Conservation (phyloP, 2,888 invertebrate genomes). For the Prosopocoilus inquinatus region DNA sequence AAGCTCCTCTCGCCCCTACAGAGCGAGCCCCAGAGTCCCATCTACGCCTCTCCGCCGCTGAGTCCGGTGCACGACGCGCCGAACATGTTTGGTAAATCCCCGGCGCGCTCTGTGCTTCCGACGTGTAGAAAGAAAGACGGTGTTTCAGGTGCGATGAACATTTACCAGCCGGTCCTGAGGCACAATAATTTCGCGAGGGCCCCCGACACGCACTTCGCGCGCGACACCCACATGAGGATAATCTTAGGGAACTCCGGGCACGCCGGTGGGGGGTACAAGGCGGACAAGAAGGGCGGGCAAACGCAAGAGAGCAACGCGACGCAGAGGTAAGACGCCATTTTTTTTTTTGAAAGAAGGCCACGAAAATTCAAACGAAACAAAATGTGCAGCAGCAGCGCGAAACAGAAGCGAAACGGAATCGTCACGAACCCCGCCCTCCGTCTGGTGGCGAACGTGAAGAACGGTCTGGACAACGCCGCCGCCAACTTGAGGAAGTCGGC, state of each 20-base stretch:
- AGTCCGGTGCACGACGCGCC: constrained; percentile 53
- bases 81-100: constrained; percentile 45
- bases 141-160: constrained; percentile 44
- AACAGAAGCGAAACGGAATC: constrained; percentile 79
- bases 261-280: constrained; percentile 18
- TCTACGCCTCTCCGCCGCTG: constrained; percentile 68
- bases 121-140: background rate
- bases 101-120: background rate
- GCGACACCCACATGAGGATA: constrained; percentile 91
- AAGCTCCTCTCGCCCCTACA: constrained; percentile 60
- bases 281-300: constrained; percentile 36
- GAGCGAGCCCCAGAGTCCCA: constrained; percentile 69
- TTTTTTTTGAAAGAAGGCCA: background rate
- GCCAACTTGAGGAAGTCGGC: constrained; percentile 63
- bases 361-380: background rate
- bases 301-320: constrained; percentile 21
- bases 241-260: constrained; percentile 58
- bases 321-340: constrained; percentile 6
- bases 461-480: constrained; percentile 66
- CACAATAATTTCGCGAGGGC: constrained; percentile 49
- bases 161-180: constrained; percentile 49
- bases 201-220: constrained; percentile 79
- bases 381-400: constrained; percentile 43
- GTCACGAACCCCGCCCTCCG: constrained; percentile 85
- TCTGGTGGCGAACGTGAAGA: constrained; percentile 73